Evolutionary conservation across 2,888 invertebrate genomes (phyloP).

Genomic region (Scaptomyza reducta): DNA sequence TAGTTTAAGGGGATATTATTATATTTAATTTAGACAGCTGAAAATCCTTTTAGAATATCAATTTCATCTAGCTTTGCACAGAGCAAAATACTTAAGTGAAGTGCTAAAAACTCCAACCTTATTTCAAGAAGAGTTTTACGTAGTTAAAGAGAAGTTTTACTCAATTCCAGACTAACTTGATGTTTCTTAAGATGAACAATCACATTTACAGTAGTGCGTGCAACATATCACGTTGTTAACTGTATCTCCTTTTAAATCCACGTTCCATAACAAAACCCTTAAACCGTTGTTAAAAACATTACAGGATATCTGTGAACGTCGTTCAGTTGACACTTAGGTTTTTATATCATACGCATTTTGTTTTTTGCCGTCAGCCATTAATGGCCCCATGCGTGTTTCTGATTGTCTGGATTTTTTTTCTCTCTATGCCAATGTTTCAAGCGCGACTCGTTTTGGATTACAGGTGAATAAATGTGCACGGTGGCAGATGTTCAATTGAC

Average conservation of each 20-base stretch:
- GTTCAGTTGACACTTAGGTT: slow-evolving; percentile 30
- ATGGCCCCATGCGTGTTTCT: slow-evolving; percentile 34
- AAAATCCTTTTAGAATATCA: no score
- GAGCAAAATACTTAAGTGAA: no score
- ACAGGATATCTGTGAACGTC: slow-evolving; percentile 30
- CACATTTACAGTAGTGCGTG: no score
- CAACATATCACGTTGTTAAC: no score
- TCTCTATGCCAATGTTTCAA: not conserved
- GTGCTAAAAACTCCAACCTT: no score
- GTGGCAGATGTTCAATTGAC: slow-evolving; percentile 61
- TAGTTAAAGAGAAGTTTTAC: no score
- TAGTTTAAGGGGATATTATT: slow-evolving; percentile 1
- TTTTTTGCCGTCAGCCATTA: slow-evolving; percentile 32
- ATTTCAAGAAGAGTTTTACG: no score
- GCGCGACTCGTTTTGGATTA: slow-evolving; percentile 51
- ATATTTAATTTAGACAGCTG: no score
- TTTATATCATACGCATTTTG: not conserved
- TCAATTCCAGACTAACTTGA: no score
- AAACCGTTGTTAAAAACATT: not conserved
- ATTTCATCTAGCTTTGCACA: no score
- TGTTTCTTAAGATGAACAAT: not conserved
- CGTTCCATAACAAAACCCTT: not conserved
- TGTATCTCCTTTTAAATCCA: no score
- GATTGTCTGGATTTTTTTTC: slow-evolving; percentile 7
- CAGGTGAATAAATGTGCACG: slow-evolving; percentile 68